Evolutionary conservation across 1,140 invertebrate species (phyloP).

Genomic region (Lepidotrigona ventralis): DNA sequence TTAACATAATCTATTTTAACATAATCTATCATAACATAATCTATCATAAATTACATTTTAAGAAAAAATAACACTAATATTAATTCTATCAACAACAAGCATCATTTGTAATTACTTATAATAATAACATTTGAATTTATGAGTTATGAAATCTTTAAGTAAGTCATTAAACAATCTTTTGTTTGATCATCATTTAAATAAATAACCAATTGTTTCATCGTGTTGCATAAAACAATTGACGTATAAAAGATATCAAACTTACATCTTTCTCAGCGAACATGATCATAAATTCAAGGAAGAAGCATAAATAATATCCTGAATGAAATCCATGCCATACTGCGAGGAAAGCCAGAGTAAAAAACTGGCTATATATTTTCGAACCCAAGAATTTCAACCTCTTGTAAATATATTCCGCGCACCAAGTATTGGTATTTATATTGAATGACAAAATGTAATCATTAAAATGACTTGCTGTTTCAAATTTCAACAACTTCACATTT

Average conservation of each 20-base stretch:
- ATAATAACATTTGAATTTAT: not conserved
- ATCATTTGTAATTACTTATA: not conserved
- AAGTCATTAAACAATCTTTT: not conserved
- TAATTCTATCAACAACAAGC: not conserved
- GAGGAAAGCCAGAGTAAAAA: conserved; percentile 90
- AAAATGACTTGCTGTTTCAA: conserved; percentile 90
- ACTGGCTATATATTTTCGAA: conserved; percentile 91
- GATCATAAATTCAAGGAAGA: conserved; percentile 94
- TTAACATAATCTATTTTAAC: not conserved
- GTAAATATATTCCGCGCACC: conserved; percentile 95
- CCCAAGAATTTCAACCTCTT: conserved; percentile 95
- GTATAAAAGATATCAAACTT: conserved; percentile 72
- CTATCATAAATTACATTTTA: not conserved
- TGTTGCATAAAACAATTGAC: not conserved
- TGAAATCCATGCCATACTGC: conserved; percentile 97
- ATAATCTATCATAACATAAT: not conserved
- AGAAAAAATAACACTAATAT: not conserved
- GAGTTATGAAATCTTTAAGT: not conserved
- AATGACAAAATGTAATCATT: conserved; percentile 93
- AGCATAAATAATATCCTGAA: conserved; percentile 94
- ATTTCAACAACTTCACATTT: conserved; percentile 89
- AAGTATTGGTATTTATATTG: conserved; percentile 96
- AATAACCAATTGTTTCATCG: not conserved
- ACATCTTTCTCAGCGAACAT: conserved; percentile 94
- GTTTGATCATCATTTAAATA: not conserved